Evolutionary conservation across 92 coral and sea anemone genomes (phyloP), one percentile per base, ranked within the genome.

Genomic region (Meandrina meandrites): DNA sequence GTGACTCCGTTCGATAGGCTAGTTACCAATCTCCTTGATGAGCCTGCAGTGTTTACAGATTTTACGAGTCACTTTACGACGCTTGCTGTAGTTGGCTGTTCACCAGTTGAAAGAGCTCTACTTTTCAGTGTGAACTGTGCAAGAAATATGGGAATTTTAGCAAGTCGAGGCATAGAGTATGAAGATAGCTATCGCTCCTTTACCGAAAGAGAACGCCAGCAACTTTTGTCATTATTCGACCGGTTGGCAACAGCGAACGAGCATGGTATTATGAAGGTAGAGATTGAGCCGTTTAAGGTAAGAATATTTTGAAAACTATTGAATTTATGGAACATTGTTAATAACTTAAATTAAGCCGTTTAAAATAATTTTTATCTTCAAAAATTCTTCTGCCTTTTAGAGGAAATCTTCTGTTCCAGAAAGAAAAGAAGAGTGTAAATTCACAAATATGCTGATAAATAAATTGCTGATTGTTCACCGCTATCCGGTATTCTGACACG

Each of bases 121-220:
- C n/a, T 31, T 19, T 19, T 9, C n/a, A 30, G 79, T 37, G 54
- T 34, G 48, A n/a, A 34, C 51, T 37, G 50, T n/a, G 27, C 47
- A 8, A 10, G 1, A n/a, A 81, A 82, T 19, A 97, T 97, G 99
- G 99, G 99, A 5, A 78, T 89, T 34, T 64, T 94, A 5, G 89
- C 84, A n/a, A 97, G 99, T 86, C 92, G 90, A 82, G 93, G 87
- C 69, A 71, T 90, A 18, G 94, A 87, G 64, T 87, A 90, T 75
- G 99, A 95, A 71, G 94, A 94, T 83, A 86, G 80, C 36, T 86
- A 86, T 42, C 84, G 85, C 8, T 70, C 85, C 73, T 92, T 94
- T 69, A 77, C 87, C 50, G 90, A 90, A 54, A 83, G 56, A 67
- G 95, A 94, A 79, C 90, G 80, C 27, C 87, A 88, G 35, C 87